Evolutionary conservation across 1,140 invertebrate species (phyloP).

Genomic region (Adelges cooleyi): DNA sequence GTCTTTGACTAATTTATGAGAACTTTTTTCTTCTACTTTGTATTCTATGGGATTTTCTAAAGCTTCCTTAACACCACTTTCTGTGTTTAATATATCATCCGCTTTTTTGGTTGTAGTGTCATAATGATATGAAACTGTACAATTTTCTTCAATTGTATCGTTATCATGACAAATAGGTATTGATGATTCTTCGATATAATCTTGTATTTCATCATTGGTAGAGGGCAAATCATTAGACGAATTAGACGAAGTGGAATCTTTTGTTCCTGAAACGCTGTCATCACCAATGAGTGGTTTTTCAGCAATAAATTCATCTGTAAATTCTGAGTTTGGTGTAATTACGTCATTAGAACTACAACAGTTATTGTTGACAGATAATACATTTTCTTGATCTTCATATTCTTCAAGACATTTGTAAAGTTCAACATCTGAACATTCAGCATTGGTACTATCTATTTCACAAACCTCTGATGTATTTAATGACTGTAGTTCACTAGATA

Average conservation of each 20-base stretch:
- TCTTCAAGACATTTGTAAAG: conserved; percentile 24
- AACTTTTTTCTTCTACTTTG: background rate
- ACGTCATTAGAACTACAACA: background rate
- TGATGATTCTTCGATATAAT: background rate
- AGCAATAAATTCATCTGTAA: conserved; percentile 21
- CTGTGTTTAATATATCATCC: background rate
- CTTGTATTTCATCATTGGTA: background rate
- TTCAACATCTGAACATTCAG: conserved; percentile 12
- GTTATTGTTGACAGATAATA: conserved; percentile 1
- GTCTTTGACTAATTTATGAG: background rate
- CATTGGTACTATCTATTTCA: conserved; percentile 21
- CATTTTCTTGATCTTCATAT: conserved; percentile 12
- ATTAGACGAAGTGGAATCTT: conserved; percentile 16
- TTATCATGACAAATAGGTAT: background rate
- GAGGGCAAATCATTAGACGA: background rate
- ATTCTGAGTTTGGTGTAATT: background rate
- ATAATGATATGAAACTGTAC: background rate
- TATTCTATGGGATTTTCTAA: background rate
- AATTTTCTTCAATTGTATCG: background rate
- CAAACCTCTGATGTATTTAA: conserved; percentile 12
- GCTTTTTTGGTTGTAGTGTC: background rate
- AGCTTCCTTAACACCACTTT: background rate
- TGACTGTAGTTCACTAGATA: conserved; percentile 25
- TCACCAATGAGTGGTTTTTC: conserved; percentile 23
- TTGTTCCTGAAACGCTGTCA: conserved; percentile 18